Evolutionary conservation across 2,888 invertebrate species (phyloP), one percentile per base, ranked within the genome.

Genomic region (Deilephila elpenor): DNA sequence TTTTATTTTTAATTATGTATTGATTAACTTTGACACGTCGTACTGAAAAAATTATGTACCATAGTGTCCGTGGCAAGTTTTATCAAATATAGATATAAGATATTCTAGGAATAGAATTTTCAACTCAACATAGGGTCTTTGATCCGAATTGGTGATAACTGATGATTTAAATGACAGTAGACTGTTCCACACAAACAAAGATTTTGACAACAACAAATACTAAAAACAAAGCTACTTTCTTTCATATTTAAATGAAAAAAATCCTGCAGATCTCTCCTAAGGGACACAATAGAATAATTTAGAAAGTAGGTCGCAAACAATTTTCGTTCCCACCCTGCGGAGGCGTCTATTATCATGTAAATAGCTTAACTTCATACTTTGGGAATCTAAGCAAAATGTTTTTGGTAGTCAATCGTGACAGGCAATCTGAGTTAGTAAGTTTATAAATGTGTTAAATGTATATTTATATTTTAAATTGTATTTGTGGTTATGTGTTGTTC

Each of bases 291-390:
- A 77, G 83, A 83, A 86, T 82, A 85, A 86, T 88, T 90, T 91
- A 84, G 91, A 93, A 93, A 93, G 92, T 91, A 86, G 88, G 89
- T 83, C 88, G 86, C 79, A 75, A 75, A 81, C 80, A 80, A 80
- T 84, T 80, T 84, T 86, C 84, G 83, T 84, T 82, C 80, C 76
- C 74, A 77, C 75, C 81, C 81, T 79, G 80, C 76, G 79, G 82
- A 84, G 83, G 79, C 75, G 78, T 80, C 84, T 86, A 91, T 93
- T 93, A 87, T 90, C 78, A 94, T 94, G 93, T 88, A 92, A 93
- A 93, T 93, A 72, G 83, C 84, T 83, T 81, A 84, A 83, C 79
- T 80, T 78, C 77, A 75, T 75, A 80, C 71, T 78, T 77, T 51
- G 59, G 74, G 61, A 74, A 78, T 71, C 73, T 74, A 81, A 82